phyloP scores from a whole-genome alignment of 2,113 vertebrate genomes.

The Polypterus bichir region DNA sequence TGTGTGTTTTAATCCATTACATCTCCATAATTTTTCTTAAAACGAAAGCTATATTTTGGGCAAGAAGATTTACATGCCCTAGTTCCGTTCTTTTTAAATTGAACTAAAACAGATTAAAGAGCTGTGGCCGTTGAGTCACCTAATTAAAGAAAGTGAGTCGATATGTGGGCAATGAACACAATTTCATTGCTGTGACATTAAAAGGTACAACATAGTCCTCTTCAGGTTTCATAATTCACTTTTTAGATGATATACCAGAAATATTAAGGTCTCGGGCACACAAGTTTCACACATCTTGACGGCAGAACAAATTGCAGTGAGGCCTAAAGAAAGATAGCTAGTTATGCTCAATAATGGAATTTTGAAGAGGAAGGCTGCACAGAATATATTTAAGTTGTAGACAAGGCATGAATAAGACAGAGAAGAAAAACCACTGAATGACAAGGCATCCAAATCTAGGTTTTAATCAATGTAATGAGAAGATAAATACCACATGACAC shows the following conservation, averaged over 20 bases:
- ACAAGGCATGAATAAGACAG: constrained; percentile 2
- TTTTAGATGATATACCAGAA: not conserved
- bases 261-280: constrained; percentile 3
- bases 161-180: constrained; percentile 1
- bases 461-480: constrained; percentile 1
- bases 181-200: not conserved
- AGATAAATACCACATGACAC: constrained; percentile 4
- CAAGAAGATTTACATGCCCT: too few species aligned
- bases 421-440: constrained; percentile 1
- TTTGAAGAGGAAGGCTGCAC: not conserved
- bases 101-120: not conserved
- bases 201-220: not conserved
- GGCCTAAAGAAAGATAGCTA: not conserved
- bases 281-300: not conserved
- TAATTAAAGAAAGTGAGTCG: constrained; percentile 3
- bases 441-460: constrained; percentile 3
- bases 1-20: not conserved
- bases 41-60: too few species aligned
- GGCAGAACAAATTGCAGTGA: constrained; percentile 1
- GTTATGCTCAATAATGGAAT: constrained; percentile 1
- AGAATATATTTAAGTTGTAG: not conserved
- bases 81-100: not conserved
- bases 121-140: not conserved
- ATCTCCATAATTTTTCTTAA: not conserved
- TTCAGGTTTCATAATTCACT: not conserved